Conservation (phyloP, 2,888 invertebrate species). For the Onthophagus sagittarius region DNA sequence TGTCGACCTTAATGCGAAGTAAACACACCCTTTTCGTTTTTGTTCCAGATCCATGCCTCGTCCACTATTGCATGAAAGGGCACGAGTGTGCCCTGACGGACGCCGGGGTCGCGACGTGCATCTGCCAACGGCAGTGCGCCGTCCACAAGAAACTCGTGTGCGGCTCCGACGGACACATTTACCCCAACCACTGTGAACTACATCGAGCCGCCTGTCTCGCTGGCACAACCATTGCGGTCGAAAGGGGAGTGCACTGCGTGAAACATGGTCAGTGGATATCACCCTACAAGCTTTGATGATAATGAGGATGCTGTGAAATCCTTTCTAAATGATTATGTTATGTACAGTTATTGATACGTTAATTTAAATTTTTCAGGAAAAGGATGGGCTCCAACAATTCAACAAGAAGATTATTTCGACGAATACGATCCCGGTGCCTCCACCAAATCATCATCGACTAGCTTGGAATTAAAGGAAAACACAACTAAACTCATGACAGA, state of each 20-base stretch:
- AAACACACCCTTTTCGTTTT: conserved; percentile 16
- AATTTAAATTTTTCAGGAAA: conserved; percentile 39
- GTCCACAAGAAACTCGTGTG: conserved; percentile 58
- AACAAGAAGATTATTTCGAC: conserved; percentile 34
- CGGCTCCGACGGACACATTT: conserved; percentile 63
- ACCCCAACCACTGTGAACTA: conserved; percentile 65
- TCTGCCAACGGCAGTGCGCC: conserved; percentile 58
- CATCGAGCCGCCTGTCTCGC: conserved; percentile 60
- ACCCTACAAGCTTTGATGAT: not conserved
- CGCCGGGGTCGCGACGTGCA: conserved; percentile 54
- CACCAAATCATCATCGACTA: not conserved
- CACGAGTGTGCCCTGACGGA: conserved; percentile 57
- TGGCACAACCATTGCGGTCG: conserved; percentile 53
- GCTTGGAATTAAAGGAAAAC: not conserved
- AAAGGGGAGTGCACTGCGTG: conserved; percentile 53
- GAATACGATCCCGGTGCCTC: conserved; percentile 25
- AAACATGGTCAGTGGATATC: conserved; percentile 42
- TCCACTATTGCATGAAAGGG: conserved; percentile 63
- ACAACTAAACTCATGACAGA: not conserved
- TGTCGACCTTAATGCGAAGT: not conserved
- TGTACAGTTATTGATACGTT: too few species aligned
- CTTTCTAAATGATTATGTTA: too few species aligned
- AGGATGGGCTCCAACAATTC: conserved; percentile 43
- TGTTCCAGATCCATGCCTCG: conserved; percentile 58
- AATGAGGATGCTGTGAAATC: too few species aligned